Evolutionary conservation across 2,888 invertebrate genomes (phyloP), one percentile per base, ranked within the genome.

Genomic region (Galeruca laticollis): DNA sequence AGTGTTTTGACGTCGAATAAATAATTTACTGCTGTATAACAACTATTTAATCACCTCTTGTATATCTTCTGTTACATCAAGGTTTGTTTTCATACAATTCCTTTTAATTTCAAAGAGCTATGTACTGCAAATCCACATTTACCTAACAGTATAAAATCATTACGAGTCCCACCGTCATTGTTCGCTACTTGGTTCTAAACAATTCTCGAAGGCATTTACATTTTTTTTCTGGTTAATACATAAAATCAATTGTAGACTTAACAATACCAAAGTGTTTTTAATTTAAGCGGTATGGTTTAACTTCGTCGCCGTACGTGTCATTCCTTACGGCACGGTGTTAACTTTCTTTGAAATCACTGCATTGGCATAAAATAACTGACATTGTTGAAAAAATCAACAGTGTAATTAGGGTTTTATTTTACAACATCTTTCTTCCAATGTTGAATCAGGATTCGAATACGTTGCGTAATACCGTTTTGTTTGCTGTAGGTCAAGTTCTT

Each of bases 241-340:
- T 72, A 68, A 72, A 74, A 70, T 69, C 70, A 70, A 71, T 72
- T 70, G 70, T 74, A 74, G 73, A 74, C 73, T 68, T 68, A 73
- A 73, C 73, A 74, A 72, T 68, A 59, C 68, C 66, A 67, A 67
- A 62, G 60, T 49, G 63, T 71, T 71, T 73, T 73, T 73, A 69
- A 73, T 73, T 70, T 69, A 71, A 57, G 69, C 60, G 69, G 69
- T 71, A 74, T 69, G 72, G 71, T 71, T 69, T 56, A 35, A 3
- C 37, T 40, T 40, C 60, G 56, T 52, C 11, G 64, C 63, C 21
- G 72, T 69, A 74, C 74, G 74, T 74, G 74, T 74, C 72, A 61
- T 72, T 72, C 71, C 72, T 70, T 71, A 71, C 65, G 40, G 61
- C 62, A 60, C 60, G 71, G 72, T 72, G 70, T 74, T 69, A 71